Evolutionary conservation across 1,140 invertebrate genomes (phyloP), one percentile per base, ranked within the genome.

Genomic region (Cherax destructor): DNA sequence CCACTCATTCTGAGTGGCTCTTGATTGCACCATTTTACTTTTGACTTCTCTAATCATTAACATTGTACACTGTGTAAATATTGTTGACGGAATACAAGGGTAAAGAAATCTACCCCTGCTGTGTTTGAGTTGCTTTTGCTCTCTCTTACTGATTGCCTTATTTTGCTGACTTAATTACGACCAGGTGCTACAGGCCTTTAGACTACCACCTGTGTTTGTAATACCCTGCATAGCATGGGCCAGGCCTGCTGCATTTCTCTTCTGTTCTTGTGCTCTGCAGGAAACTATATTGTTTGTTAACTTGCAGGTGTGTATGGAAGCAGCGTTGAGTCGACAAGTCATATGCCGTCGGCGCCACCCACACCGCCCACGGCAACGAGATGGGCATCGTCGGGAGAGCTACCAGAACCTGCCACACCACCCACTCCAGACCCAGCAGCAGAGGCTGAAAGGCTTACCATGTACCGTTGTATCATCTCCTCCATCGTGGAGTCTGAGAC

Each of bases 401-500:
- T 79, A 13, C 77, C 86, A 4, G 83, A 83, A 21, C n/a, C 83
- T 24, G 30, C 72, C 16, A 52, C 86, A 21, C 61, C 91, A 41
- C 74, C 80, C 80, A 79, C 74, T 49, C 90, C 79, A 41, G 86
- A 81, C 69, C 87, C 92, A 3, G 84, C 81, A 30, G 91, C 87
- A 0, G 92, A 93, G 86, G 93, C 92, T 0, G 91, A 92, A 94
- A 88, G 96, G 93, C 95, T 96, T 16, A 96, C 96, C n/a, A 97
- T 97, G 96, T 97, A 97, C 92, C 96, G 97, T 91, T 97, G 97
- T 93, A 98, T 99, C 92, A 96, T 99, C 77, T 96, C 96, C 84
- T 98, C 97, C 93, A 98, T 99, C 74, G 96, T 98, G 93, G 97
- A 98, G 93, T 98, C 97, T 94, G 98, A 99, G 95, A 96, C 96